Percentiles rank a stretch among this genome's conserved stretches.
phyloP scores from a whole-genome alignment of 1,140 invertebrate genomes.

The Bombus pascuorum region DNA sequence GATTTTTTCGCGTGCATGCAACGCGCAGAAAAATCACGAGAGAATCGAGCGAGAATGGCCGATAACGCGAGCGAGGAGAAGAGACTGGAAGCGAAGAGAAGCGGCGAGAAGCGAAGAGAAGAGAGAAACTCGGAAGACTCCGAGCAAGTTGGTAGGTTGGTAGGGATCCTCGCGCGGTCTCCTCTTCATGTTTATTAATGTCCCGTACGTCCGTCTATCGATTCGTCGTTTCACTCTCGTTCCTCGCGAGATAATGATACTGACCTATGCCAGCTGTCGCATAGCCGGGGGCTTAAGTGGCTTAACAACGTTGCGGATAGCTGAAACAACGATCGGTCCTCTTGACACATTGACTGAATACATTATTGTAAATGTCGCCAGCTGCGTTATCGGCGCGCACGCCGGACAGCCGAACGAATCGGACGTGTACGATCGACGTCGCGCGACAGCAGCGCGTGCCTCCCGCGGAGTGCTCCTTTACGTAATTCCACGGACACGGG shows the following conservation, averaged over 20 bases:
- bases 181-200: constrained; percentile 78
- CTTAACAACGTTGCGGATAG: constrained; percentile 65
- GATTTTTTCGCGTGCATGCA: not conserved
- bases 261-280: constrained; percentile 76
- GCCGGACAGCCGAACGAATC: not conserved
- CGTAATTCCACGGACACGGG: constrained; percentile 8
- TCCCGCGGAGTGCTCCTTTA: not conserved
- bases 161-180: constrained; percentile 51
- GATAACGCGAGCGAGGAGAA: not conserved
- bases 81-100: no score
- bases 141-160: not conserved
- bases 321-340: constrained; percentile 58
- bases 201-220: constrained; percentile 70
- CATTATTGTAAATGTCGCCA: constrained; percentile 65
- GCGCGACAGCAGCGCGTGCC: not conserved
- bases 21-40: no score
- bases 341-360: constrained; percentile 69
- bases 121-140: not conserved
- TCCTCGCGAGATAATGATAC: constrained; percentile 76
- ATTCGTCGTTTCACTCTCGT: constrained; percentile 75
- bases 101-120: not conserved
- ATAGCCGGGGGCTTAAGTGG: constrained; percentile 62
- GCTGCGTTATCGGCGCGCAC: constrained; percentile 48
- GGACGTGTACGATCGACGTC: not conserved
- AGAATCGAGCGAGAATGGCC: no score